Conservation (phyloP, 2,797 vertebrate species). For the Bradypus variegatus region DNA sequence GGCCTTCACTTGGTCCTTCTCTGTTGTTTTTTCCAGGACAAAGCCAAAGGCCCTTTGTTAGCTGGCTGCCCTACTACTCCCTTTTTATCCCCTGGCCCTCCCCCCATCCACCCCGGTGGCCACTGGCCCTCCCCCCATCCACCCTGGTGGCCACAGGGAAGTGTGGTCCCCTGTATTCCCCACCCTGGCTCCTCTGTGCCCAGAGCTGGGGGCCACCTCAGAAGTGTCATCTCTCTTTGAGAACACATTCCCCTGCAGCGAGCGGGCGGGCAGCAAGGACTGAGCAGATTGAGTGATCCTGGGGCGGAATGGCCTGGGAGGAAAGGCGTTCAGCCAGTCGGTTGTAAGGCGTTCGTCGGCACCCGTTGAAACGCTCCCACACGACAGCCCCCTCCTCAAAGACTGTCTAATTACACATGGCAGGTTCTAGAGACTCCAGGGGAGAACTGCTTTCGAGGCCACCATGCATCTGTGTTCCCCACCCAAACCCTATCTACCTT, state of each 20-base stretch:
- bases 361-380: constrained; percentile 59
- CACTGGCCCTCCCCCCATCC: constrained; percentile 68
- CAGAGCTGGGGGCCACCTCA: constrained; percentile 68
- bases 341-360: constrained; percentile 64
- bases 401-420: constrained; percentile 59
- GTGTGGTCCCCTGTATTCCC: constrained; percentile 68
- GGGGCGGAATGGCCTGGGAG: constrained; percentile 72
- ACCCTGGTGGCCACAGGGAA: constrained; percentile 70
- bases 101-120: constrained; percentile 62
- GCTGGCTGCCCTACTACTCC: constrained; percentile 50
- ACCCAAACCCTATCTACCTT: constrained; percentile 62
- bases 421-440: constrained; percentile 69
- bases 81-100: constrained; percentile 67
- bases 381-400: constrained; percentile 62
- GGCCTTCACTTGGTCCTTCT: constrained; percentile 70
- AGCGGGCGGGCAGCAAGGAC: constrained; percentile 71
- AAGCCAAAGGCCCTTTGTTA: constrained; percentile 73
- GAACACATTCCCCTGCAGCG: constrained; percentile 68
- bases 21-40: constrained; percentile 75
- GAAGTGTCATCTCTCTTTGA: constrained; percentile 71
- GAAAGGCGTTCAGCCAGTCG: constrained; percentile 64
- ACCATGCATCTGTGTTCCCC: constrained; percentile 67
- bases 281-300: constrained; percentile 73
- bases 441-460: constrained; percentile 66
- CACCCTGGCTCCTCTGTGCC: constrained; percentile 63